Evolutionary conservation across 2,797 vertebrate genomes (phyloP).

Genomic region (Botia kubotai): DNA sequence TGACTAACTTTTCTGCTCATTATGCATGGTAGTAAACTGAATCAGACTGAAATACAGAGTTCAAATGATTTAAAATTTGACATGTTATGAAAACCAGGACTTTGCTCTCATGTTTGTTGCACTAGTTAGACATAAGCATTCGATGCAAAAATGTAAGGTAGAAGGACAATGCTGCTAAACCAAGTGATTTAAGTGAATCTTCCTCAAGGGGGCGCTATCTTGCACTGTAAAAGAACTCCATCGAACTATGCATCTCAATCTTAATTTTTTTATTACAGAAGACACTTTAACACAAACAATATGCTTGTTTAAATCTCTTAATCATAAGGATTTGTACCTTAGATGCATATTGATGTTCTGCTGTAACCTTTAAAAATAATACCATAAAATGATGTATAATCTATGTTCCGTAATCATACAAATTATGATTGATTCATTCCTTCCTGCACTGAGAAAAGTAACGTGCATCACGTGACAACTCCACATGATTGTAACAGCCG

Average conservation of each 20-base stretch:
- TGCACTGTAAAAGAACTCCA: not conserved
- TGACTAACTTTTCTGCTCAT: not conserved
- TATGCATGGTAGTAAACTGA: not conserved
- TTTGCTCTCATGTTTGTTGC: not conserved
- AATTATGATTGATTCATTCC: too few species aligned
- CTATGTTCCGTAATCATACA: too few species aligned
- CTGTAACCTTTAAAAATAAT: too few species aligned
- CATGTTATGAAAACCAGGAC: not conserved
- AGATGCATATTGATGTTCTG: too few species aligned
- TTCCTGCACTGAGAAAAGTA: too few species aligned
- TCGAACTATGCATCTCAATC: not conserved
- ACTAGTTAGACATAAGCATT: not conserved
- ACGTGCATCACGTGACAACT: too few species aligned
- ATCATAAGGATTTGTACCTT: too few species aligned
- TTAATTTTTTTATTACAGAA: too few species aligned
- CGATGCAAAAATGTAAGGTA: not conserved
- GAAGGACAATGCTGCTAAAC: not conserved
- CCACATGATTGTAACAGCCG: too few species aligned
- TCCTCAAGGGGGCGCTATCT: not conserved
- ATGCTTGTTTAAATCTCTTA: too few species aligned
- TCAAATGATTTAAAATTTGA: not conserved
- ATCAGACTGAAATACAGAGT: not conserved
- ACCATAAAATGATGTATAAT: too few species aligned
- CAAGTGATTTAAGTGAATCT: not conserved
- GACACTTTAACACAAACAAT: not conserved